A percentile compares a stretch with the other conserved stretches of the same genome.
phyloP scores from a whole-genome alignment of 2,797 vertebrate species.

The Poeciliopsis infans region DNA sequence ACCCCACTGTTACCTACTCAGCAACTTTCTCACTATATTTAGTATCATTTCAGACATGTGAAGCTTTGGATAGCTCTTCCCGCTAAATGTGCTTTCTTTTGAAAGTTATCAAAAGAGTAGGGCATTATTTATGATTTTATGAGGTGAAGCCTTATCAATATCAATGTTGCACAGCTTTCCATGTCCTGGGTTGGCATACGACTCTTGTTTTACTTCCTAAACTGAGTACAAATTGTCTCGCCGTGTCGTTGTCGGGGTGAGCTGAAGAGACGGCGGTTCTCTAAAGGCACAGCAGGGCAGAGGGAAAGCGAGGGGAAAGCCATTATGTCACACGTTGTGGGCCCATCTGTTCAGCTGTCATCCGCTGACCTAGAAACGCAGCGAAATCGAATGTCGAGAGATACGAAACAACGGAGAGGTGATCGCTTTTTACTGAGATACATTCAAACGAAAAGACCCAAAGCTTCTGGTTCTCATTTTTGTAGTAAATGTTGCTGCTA shows the following conservation, averaged over 20 bases:
- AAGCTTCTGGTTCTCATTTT: background rate
- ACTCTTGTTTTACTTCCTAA: constrained; percentile 15
- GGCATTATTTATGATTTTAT: background rate
- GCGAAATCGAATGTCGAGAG: constrained; percentile 32
- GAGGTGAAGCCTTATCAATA: background rate
- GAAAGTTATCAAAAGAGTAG: background rate
- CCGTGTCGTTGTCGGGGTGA: background rate
- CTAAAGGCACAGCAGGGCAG: constrained; percentile 31
- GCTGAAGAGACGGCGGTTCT: constrained; percentile 33
- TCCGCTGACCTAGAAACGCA: constrained; percentile 57
- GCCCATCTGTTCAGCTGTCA: constrained; percentile 58
- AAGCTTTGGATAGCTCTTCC: too few relatives aligned
- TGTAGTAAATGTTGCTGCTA: background rate
- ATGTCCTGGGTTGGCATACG: constrained; percentile 5
- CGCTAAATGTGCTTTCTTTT: background rate
- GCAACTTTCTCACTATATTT: too few relatives aligned
- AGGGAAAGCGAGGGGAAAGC: background rate
- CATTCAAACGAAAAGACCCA: background rate
- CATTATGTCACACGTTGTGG: constrained; percentile 41
- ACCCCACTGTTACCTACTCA: too few relatives aligned
- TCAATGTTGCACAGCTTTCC: constrained; percentile 12
- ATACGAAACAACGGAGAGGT: constrained; percentile 9
- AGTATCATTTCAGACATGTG: too few relatives aligned
- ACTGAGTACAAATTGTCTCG: constrained; percentile 14
- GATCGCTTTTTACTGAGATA: background rate